A percentile compares a stretch with the other conserved stretches of the same genome.
phyloP scores from a whole-genome alignment of 2,888 invertebrate species.

The Cerceris rybyensis region DNA sequence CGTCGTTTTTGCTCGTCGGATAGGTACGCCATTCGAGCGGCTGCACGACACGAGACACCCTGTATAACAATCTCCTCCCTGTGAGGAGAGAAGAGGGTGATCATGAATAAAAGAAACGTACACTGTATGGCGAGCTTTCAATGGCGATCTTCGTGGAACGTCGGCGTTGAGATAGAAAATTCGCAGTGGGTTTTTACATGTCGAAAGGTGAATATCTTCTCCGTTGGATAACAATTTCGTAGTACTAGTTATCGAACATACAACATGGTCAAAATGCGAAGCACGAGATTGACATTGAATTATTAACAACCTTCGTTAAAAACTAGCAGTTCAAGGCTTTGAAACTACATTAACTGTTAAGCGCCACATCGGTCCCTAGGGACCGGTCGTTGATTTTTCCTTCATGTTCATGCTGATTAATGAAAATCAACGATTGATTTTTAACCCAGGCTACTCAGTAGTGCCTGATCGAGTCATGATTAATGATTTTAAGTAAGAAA shows the following conservation, averaged over 20 bases:
- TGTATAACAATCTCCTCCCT: not conserved
- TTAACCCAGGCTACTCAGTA: too few relatives aligned
- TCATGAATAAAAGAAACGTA: constrained; percentile 42
- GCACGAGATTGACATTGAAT: not conserved
- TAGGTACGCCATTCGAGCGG: not conserved
- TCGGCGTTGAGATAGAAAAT: not conserved
- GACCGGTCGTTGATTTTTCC: too few relatives aligned
- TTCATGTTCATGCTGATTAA: too few relatives aligned
- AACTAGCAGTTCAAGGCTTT: too few relatives aligned
- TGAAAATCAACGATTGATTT: too few relatives aligned
- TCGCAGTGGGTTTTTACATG: not conserved
- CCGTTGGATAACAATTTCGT: constrained; percentile 43
- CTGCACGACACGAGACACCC: not conserved
- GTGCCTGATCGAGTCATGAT: too few relatives aligned
- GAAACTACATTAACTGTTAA: too few relatives aligned
- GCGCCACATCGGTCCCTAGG: too few relatives aligned
- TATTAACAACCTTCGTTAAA: too few relatives aligned
- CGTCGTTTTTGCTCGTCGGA: not conserved
- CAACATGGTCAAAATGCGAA: constrained; percentile 40
- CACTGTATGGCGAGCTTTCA: constrained; percentile 14
- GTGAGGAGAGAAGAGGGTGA: constrained; percentile 1
- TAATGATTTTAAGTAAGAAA: too few relatives aligned
- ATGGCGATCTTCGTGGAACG: constrained; percentile 31
- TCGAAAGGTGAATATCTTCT: constrained; percentile 18
- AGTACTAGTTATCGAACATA: constrained; percentile 44